These are phyloP conservation scores for Meteorus colon DNA, from an alignment of 2,888 invertebrate genomes.

Conservation along the genomic window DNA sequence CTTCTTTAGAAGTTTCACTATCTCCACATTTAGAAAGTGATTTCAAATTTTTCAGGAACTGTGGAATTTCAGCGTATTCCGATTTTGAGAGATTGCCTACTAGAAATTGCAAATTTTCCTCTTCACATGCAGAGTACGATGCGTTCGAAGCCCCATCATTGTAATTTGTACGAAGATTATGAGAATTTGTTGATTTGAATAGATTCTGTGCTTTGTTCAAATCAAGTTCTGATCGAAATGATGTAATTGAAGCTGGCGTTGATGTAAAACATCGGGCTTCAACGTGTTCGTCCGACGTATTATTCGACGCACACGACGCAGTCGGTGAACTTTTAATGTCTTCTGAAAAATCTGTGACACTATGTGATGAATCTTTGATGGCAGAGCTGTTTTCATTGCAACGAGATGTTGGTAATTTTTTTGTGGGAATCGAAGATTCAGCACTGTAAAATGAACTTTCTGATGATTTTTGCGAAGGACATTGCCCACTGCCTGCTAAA, in stretches of 20 bases:
- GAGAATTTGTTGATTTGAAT: background rate
- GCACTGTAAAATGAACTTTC: constrained; percentile 44
- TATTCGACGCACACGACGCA: background rate
- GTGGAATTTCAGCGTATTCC: background rate
- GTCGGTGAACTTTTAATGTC: background rate
- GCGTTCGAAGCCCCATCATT: constrained; percentile 15
- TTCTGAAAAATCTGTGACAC: background rate
- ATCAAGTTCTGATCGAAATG: background rate
- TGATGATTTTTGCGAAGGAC: constrained; percentile 25
- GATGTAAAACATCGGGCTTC: constrained; percentile 14
- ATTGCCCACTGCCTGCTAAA: constrained; percentile 42
- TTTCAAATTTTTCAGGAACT: background rate
- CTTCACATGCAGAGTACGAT: background rate
- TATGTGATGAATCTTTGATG: background rate
- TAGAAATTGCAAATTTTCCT: background rate
- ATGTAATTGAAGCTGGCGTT: background rate
- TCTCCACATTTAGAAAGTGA: background rate
- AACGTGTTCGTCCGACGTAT: constrained; percentile 36
- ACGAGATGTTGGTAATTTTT: constrained; percentile 39
- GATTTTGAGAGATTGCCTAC: background rate
- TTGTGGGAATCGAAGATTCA: constrained; percentile 23
- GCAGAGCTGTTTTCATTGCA: constrained; percentile 5
- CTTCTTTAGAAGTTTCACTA: background rate
- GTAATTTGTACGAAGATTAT: constrained; percentile 39
- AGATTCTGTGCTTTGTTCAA: constrained; percentile 23